These are phyloP conservation scores for Meta bourneti DNA, from an alignment of 2,888 invertebrate genomes.

Conservation along the genomic window DNA sequence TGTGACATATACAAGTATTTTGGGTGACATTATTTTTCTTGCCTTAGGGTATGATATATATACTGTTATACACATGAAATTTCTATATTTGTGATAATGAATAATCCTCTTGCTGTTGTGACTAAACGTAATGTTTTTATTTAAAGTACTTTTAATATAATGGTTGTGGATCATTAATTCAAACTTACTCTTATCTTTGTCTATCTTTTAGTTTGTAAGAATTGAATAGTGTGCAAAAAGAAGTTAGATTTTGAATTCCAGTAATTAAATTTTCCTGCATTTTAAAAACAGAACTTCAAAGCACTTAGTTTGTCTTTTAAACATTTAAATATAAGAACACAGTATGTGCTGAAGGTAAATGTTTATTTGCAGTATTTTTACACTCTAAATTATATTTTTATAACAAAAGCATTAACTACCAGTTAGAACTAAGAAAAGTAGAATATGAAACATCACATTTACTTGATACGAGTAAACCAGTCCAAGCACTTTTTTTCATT, in stretches of 20 bases:
- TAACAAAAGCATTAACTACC: conserved; percentile 20
- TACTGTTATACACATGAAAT: not conserved
- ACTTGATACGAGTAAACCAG: conserved; percentile 36
- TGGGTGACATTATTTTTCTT: conserved; percentile 9
- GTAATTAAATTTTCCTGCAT: not conserved
- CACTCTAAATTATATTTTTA: conserved; percentile 57
- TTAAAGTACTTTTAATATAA: conserved; percentile 9
- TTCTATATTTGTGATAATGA: conserved; percentile 16
- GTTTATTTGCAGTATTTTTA: conserved; percentile 61
- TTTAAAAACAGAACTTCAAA: not conserved
- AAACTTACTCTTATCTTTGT: not conserved
- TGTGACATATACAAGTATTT: conserved; percentile 1
- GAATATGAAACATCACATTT: conserved; percentile 22
- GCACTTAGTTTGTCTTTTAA: not conserved
- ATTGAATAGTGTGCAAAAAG: not conserved
- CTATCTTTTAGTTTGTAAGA: not conserved
- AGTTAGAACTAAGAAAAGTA: conserved; percentile 37
- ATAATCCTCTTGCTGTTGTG: conserved; percentile 1
- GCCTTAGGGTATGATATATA: not conserved
- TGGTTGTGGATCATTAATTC: conserved; percentile 10
- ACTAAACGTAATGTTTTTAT: conserved; percentile 9
- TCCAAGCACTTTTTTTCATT: conserved; percentile 56
- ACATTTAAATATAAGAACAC: not conserved
- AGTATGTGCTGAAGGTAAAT: not conserved
- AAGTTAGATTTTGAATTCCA: not conserved